A percentile compares a stretch with the other conserved stretches of the same genome.
Conservation (phyloP, 2,888 invertebrate species). For the Saturnia japonica region DNA sequence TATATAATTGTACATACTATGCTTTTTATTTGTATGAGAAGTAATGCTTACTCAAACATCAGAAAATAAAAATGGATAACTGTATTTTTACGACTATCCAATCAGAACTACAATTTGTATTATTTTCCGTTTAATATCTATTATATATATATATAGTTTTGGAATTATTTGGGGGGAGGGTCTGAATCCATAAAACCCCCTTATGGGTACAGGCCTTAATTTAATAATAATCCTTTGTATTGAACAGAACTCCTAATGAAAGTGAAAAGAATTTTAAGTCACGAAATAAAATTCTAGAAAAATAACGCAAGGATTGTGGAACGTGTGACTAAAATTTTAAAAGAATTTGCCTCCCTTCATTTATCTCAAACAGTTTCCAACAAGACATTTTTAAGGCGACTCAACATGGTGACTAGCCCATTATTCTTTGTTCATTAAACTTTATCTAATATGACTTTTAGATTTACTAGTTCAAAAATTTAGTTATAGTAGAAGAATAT, state of each 20-base stretch:
- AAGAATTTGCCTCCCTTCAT: background rate
- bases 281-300: too few species aligned
- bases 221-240: background rate
- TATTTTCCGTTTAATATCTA: background rate
- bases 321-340: background rate
- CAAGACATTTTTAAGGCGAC: constrained; percentile 58
- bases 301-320: too few species aligned
- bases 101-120: background rate
- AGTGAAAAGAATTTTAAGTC: background rate
- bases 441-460: constrained; percentile 69
- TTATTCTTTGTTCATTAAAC: constrained; percentile 46
- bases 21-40: too few species aligned
- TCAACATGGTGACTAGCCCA: constrained; percentile 61
- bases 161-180: background rate
- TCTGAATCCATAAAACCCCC: background rate
- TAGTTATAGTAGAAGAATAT: constrained; percentile 80
- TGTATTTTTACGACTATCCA: background rate
- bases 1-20: too few species aligned
- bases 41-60: too few species aligned
- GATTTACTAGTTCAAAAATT: constrained; percentile 67
- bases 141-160: background rate
- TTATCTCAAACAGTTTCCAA: constrained; percentile 53
- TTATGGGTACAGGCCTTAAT: background rate
- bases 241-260: background rate
- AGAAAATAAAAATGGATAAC: background rate